Base-by-base conservation (phyloP, 2,888 invertebrate species). In the Cosmia pyralina region DNA sequence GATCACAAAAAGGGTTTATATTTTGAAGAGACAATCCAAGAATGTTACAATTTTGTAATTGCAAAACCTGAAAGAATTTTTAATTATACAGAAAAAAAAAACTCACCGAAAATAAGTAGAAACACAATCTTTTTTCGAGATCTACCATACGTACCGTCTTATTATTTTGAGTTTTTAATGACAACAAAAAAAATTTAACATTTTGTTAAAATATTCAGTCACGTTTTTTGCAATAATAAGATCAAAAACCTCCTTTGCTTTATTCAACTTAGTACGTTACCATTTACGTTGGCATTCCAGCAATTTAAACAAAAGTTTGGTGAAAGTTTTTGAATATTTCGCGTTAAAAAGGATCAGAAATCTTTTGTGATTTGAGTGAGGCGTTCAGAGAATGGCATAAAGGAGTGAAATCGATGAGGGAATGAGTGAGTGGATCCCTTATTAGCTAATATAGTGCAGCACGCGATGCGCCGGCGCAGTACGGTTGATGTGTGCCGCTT, bases 381-480 rank as follows among this genome's bases (percentile, higher is more conserved):
- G 83, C 86, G 88, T 82, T 87, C 90, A 89, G 88, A 90, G 87
- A 90, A 74, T 77, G 72, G 80, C 85, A 90, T 86, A 91, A 92
- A 90, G 86, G 85, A 89, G 88, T 83, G 85, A 88, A 90, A 90
- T 91, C 91, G 89, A 91, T 91, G 89, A 90, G 86, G 78, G 86
- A 85, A 81, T 82, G 79, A 83, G 86, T 85, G 87, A 85, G 83
- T 83, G 85, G 85, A 85, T 87, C 89, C 85, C 89, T 92, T 92
- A 92, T 92, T 92, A 90, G 89, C 88, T 92, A 91, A 92, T 92
- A 92, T 90, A 91, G 88, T 82, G 83, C 80, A 81, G 85, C 93
- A 93, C 93, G 93, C 93, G 90, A 93, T 91, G 84, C 80, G 78
- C 81, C 75, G 66, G 79, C 77, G 80, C 69, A 77, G 66, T 67